These are phyloP conservation scores for Chirona hameri DNA, from an alignment of 2,888 invertebrate genomes.

Conservation along the genomic window DNA sequence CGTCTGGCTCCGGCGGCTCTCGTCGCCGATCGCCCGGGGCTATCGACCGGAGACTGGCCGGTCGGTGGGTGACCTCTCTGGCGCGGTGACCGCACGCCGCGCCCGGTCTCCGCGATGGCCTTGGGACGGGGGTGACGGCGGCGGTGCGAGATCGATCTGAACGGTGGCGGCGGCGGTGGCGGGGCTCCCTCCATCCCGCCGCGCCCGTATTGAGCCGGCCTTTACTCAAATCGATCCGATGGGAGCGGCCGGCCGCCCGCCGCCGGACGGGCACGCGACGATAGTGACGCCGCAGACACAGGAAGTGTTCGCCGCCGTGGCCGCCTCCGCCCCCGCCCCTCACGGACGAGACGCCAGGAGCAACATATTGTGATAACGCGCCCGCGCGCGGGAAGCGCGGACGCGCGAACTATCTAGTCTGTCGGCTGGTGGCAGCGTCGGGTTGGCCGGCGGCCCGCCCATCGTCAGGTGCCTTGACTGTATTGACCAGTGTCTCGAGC, in stretches of 20 bases:
- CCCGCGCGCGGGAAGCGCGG: no score
- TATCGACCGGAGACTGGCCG: no score
- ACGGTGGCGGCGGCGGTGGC: neutral
- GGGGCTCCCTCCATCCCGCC: neutral
- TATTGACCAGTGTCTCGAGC: neutral
- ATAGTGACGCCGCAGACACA: neutral
- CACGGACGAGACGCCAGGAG: no score
- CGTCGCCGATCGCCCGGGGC: no score
- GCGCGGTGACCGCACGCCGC: no score
- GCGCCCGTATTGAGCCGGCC: no score
- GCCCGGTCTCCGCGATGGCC: neutral
- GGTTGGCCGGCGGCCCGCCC: neutral
- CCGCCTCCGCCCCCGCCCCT: no score
- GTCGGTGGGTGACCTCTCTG: no score
- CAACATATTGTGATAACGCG: neutral
- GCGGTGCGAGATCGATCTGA: neutral
- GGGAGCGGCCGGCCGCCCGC: neutral
- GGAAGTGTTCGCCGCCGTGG: neutral
- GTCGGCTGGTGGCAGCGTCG: neutral
- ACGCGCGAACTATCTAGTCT: no score
- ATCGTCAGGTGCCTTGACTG: conserved; percentile 4
- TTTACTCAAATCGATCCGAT: neutral
- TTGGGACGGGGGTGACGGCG: no score
- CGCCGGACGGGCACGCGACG: neutral
- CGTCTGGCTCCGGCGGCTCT: no score